Evolutionary conservation across 2,888 invertebrate genomes (phyloP), one percentile per base, ranked within the genome.

Genomic region (Ptychoptera contaminata): DNA sequence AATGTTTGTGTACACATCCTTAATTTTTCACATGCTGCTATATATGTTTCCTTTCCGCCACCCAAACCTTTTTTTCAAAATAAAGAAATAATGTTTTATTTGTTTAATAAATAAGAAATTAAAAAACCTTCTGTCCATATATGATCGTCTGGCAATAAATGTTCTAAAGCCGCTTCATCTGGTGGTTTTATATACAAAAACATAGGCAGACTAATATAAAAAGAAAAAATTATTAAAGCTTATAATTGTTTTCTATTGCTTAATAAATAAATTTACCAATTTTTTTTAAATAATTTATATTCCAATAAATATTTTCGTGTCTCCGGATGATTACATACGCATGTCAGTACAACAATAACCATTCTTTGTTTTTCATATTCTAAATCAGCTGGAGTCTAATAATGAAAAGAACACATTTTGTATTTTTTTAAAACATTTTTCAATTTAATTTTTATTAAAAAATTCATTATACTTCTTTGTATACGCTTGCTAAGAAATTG

Each of bases 281-380:
- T 65, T 49, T 67, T 68, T 45, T 68, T 67, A 41, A 70, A 69
- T 14, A 74, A 60, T 16, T 73, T 67, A 51, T 63, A 56, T 43
- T 69, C 65, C 37, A 74, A 60, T 45, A 71, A 61, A 52, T 67
- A 68, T 50, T 70, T 65, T 15, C 74, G 61, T 2, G 73, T 71
- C 49, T 60, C 61, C 23, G 62, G 58, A 54, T 75, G 73, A 44
- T 65, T 58, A 32, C 72, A 63, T 12, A 74, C 54, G 16, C 65
- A 67, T 42, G 70, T 62, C 7, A 72, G 58, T 37, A 69, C 56
- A 16, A 59, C 59, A 23, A 76, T 60, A 43, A 68, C 62, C 43
- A 62, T 60, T 16, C 64, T 61, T 53, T 74, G 73, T 32, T 55
- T 56, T 37, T 60, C 60, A 49, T 61, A 62, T 31, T 63, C 60